Evolutionary conservation across 2,113 vertebrate genomes (phyloP).

Genomic region (Anhinga rufa): DNA sequence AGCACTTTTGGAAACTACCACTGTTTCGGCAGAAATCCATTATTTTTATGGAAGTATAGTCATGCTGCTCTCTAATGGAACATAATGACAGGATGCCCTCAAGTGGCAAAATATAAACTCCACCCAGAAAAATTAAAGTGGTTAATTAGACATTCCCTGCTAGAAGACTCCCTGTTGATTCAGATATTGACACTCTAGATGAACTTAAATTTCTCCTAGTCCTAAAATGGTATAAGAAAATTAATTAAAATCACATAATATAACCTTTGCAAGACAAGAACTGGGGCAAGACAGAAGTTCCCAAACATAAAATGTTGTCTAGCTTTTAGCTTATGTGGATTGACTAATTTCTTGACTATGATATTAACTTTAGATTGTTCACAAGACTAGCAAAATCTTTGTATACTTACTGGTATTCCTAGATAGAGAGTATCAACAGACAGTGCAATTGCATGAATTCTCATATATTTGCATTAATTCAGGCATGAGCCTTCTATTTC

Average conservation of each 20-base stretch:
- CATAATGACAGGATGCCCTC: slow-evolving; percentile 77
- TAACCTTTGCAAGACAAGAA: neutral
- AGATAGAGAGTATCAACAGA: neutral
- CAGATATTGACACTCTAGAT: neutral
- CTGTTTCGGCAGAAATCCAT: neutral
- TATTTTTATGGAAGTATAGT: slow-evolving; percentile 23
- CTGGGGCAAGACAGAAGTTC: neutral
- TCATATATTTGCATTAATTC: neutral
- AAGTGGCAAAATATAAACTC: slow-evolving; percentile 74
- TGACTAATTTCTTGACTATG: neutral
- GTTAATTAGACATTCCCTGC: neutral
- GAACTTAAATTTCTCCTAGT: neutral
- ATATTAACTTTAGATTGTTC: neutral
- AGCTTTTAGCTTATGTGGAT: neutral
- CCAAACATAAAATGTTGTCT: neutral
- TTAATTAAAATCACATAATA: neutral
- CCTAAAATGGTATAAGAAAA: neutral
- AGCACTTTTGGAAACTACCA: slow-evolving; percentile 13
- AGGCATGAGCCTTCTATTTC: neutral
- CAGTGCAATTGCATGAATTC: neutral
- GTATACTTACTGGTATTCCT: neutral
- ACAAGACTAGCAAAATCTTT: neutral
- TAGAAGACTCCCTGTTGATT: neutral
- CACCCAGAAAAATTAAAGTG: slow-evolving; percentile 38
- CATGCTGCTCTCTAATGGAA: slow-evolving; percentile 3